Evolutionary conservation across 2,797 vertebrate genomes (phyloP).

Genomic region (Sebastes diploproa): DNA sequence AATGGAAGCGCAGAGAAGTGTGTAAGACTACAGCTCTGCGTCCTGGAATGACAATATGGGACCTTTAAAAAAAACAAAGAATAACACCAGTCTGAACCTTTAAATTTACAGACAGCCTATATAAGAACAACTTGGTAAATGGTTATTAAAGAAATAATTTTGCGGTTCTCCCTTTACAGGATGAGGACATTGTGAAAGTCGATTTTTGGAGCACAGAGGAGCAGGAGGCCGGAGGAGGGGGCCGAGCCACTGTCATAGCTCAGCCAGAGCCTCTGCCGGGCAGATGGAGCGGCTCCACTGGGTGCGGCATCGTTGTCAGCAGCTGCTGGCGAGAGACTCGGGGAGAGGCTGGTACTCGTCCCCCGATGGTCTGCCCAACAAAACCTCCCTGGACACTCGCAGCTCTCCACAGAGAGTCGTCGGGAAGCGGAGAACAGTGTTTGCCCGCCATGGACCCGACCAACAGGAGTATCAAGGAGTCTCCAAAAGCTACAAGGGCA

Average conservation of each 20-base stretch:
- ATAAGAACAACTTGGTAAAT: background rate
- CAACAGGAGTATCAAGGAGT: constrained; percentile 84
- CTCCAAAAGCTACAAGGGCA: constrained; percentile 85
- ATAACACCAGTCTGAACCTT: background rate
- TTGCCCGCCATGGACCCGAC: constrained; percentile 81
- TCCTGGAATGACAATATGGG: too few relatives aligned
- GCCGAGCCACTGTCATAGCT: background rate
- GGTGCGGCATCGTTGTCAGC: constrained; percentile 82
- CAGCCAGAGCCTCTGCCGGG: background rate
- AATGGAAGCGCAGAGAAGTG: too few relatives aligned
- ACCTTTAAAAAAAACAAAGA: background rate
- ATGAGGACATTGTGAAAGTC: constrained; percentile 34
- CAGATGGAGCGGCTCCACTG: constrained; percentile 86
- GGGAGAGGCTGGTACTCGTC: constrained; percentile 72
- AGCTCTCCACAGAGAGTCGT: constrained; percentile 42
- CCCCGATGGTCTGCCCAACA: constrained; percentile 36
- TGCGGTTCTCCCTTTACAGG: constrained; percentile 26
- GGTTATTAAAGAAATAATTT: background rate
- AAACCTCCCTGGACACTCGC: constrained; percentile 39
- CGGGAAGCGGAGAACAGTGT: constrained; percentile 84
- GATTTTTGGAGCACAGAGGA: background rate
- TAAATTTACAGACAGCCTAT: background rate
- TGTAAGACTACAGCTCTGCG: too few relatives aligned
- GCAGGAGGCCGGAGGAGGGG: background rate
- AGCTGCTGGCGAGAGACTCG: constrained; percentile 59